Percentiles rank a stretch among this genome's conserved stretches.
Conservation (phyloP, 2,888 invertebrate genomes). For the Brachylomia viminalis region DNA sequence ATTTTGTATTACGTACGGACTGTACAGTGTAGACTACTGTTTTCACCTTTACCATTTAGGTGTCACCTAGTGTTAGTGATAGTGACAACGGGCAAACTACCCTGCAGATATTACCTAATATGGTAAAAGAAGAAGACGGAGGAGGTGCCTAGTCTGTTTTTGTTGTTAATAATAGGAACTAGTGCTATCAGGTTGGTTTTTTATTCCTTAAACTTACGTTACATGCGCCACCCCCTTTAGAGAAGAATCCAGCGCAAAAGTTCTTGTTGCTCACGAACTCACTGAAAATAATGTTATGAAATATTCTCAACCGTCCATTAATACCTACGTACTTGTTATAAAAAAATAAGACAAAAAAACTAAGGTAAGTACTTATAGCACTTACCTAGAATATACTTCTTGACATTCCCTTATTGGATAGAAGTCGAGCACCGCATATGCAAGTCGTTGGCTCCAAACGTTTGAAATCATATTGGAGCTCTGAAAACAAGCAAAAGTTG, state of each 20-base stretch:
- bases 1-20: too few relatives aligned
- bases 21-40: too few relatives aligned
- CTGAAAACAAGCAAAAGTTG: constrained; percentile 62
- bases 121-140: neutral
- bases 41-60: too few relatives aligned
- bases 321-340: neutral
- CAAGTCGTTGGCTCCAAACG: constrained; percentile 73
- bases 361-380: neutral
- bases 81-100: too few relatives aligned
- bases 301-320: neutral
- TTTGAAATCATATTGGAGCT: constrained; percentile 69
- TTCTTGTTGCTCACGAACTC: constrained; percentile 77
- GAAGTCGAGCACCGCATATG: constrained; percentile 75
- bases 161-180: neutral
- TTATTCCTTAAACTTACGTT: constrained; percentile 75
- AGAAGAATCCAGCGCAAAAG: constrained; percentile 84
- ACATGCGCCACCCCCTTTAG: constrained; percentile 83
- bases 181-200: neutral
- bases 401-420: constrained; percentile 79
- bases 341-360: neutral
- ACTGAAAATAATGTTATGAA: constrained; percentile 64
- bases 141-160: neutral
- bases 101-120: too few relatives aligned
- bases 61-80: too few relatives aligned
- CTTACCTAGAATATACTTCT: constrained; percentile 79